These are phyloP conservation scores for Hiodon tergisus DNA, from an alignment of 2,113 vertebrate species.

Conservation along the genomic window DNA sequence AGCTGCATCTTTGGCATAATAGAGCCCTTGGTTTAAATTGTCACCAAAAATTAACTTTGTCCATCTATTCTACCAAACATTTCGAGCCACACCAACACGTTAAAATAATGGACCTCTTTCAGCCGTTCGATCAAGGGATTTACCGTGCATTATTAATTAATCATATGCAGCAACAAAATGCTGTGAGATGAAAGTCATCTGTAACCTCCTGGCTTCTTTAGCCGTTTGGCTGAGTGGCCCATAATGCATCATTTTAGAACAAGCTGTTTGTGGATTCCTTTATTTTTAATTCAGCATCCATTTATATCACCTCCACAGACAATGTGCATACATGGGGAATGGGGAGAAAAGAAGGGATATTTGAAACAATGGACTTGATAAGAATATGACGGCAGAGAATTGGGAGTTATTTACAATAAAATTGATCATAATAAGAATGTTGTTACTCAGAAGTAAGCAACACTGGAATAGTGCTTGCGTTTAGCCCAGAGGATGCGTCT, in stretches of 20 bases:
- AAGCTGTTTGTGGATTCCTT: slow-evolving; percentile 4
- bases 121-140: slow-evolving; percentile 8
- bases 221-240: not conserved
- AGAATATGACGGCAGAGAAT: not conserved
- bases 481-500: too few relatives aligned
- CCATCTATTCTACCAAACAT: not conserved
- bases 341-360: not conserved
- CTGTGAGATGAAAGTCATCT: slow-evolving; percentile 1
- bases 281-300: slow-evolving; percentile 13
- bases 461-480: too few relatives aligned
- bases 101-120: not conserved
- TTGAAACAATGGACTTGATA: not conserved
- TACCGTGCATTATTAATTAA: slow-evolving; percentile 14
- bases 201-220: slow-evolving; percentile 10
- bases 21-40: too few relatives aligned
- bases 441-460: too few relatives aligned
- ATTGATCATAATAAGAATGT: too few relatives aligned
- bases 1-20: too few relatives aligned
- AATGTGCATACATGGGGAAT: not conserved
- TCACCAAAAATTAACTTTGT: not conserved
- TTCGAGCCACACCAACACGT: not conserved
- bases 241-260: not conserved
- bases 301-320: slow-evolving; percentile 7
- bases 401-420: too few relatives aligned
- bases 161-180: slow-evolving; percentile 2